phyloP scores from a whole-genome alignment of 2,797 vertebrate species.

The Cynodonichthys magdalenae region DNA sequence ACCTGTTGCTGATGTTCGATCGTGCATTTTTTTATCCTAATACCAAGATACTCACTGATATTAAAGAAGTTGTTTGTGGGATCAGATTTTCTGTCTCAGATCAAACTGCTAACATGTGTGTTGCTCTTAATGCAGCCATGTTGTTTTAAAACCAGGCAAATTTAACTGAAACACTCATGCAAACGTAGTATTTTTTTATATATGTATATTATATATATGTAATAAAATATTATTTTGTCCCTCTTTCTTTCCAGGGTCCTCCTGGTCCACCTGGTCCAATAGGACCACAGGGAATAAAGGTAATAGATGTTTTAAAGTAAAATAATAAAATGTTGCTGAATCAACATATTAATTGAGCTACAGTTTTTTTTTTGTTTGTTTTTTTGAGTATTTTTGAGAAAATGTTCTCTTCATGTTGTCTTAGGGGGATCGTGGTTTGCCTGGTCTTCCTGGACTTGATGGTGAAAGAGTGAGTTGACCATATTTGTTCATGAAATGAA shows the following conservation, averaged over 20 bases:
- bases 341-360: too few relatives aligned
- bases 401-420: not conserved
- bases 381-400: not conserved
- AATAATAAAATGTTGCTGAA: too few relatives aligned
- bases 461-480: conserved; percentile 89
- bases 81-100: too few relatives aligned
- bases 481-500: not conserved
- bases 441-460: conserved; percentile 90
- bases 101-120: too few relatives aligned
- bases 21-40: too few relatives aligned
- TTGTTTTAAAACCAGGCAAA: too few relatives aligned
- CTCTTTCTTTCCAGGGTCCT: conserved; percentile 85
- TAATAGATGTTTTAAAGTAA: conserved; percentile 53
- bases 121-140: too few relatives aligned
- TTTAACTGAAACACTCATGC: too few relatives aligned
- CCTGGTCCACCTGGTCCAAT: conserved; percentile 92
- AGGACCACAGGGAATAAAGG: conserved; percentile 91
- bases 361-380: too few relatives aligned
- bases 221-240: conserved; percentile 31
- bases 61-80: too few relatives aligned
- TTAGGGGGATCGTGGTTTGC: conserved; percentile 92
- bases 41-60: too few relatives aligned
- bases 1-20: too few relatives aligned
- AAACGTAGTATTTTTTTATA: not conserved
- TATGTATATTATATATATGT: not conserved